phyloP scores from a whole-genome alignment of 2,113 vertebrate genomes.

The Gopherus flavomarginatus region DNA sequence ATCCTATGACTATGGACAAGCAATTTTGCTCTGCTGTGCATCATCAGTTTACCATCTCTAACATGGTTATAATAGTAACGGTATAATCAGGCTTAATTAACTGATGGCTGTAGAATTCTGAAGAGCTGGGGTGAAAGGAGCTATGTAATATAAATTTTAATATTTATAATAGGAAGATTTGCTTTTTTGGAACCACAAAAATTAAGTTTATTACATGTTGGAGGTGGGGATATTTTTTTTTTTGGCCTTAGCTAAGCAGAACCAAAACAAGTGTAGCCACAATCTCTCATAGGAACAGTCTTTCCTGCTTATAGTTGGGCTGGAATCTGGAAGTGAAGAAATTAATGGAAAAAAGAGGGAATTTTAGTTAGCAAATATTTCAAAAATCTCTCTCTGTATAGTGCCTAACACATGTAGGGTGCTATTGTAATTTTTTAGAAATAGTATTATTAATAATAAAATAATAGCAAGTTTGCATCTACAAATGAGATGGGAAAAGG shows the following conservation, averaged over 20 bases:
- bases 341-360: neutral
- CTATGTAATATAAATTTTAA: neutral
- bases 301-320: neutral
- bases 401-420: neutral
- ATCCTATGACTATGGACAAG: neutral
- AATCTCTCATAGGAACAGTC: neutral
- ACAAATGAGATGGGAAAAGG: neutral
- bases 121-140: constrained; percentile 17
- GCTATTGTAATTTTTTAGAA: neutral
- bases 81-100: constrained; percentile 19
- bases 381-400: neutral
- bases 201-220: neutral
- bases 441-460: neutral
- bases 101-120: neutral
- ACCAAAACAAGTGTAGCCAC: neutral
- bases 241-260: neutral
- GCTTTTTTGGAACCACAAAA: neutral
- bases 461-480: neutral
- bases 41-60: neutral
- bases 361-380: neutral
- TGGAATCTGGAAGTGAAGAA: neutral
- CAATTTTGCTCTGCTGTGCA: neutral
- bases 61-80: neutral
- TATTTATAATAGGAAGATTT: constrained; percentile 4
- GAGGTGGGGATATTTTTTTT: neutral